A percentile compares a stretch with the other conserved stretches of the same genome.
These are phyloP conservation scores for Lacerta agilis DNA, from an alignment of 2,797 vertebrate genomes.

Conservation along the genomic window DNA sequence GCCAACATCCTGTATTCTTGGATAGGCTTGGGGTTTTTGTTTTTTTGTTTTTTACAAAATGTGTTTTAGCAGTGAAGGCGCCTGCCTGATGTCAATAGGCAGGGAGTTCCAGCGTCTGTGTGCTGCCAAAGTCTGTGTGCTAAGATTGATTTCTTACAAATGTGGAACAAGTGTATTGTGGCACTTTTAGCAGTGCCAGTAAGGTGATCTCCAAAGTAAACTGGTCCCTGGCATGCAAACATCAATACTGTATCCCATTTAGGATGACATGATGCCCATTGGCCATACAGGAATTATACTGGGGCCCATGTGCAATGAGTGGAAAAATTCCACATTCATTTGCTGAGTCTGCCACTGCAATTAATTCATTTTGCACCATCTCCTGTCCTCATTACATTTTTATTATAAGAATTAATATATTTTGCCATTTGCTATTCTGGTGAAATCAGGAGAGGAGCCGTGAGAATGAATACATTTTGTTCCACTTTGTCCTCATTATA, in stretches of 20 bases:
- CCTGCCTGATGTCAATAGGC: too few species aligned
- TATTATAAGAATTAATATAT: conserved; percentile 75
- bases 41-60: too few species aligned
- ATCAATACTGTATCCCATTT: background rate
- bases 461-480: conserved; percentile 78
- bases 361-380: conserved; percentile 66
- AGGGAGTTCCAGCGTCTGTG: too few species aligned
- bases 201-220: too few species aligned
- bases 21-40: too few species aligned
- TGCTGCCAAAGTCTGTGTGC: too few species aligned
- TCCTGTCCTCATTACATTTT: conserved; percentile 75
- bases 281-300: background rate
- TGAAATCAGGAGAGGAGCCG: conserved; percentile 71
- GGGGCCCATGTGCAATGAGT: background rate
- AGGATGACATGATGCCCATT: background rate
- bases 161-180: too few species aligned
- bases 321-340: conserved; percentile 15
- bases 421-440: conserved; percentile 76
- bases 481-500: conserved; percentile 73
- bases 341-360: conserved; percentile 47
- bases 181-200: too few species aligned
- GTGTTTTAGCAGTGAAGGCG: too few species aligned
- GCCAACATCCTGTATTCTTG: too few species aligned
- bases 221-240: background rate
- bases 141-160: too few species aligned